A percentile compares a stretch with the other conserved stretches of the same genome.
Conservation (phyloP, 2,113 vertebrate genomes). For the Dipodomys spectabilis region DNA sequence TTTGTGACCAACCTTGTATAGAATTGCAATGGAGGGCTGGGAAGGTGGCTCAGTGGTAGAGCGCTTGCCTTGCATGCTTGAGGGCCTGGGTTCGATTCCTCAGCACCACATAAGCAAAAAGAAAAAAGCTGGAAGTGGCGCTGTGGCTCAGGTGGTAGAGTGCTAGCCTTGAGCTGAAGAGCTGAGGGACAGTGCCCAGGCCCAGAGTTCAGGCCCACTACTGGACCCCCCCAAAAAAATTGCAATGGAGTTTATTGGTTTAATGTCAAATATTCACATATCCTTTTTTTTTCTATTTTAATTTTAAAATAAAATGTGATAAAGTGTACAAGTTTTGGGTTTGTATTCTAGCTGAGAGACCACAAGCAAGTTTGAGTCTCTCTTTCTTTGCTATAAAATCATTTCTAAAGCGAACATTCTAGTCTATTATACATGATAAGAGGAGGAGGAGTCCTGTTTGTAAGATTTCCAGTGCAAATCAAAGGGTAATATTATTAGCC, state of each 20-base stretch:
- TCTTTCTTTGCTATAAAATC: not conserved
- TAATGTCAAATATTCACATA: not conserved
- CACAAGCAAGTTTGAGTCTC: not conserved
- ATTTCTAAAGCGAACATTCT: not conserved
- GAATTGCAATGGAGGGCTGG: too few relatives aligned
- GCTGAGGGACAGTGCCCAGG: too few relatives aligned
- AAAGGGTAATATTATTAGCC: not conserved
- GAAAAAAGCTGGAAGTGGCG: too few relatives aligned
- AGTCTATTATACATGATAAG: not conserved
- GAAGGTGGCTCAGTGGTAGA: too few relatives aligned
- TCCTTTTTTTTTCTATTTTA: not conserved
- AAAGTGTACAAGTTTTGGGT: not conserved
- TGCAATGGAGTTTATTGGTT: not conserved
- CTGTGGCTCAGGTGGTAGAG: too few relatives aligned
- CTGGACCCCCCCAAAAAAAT: not conserved
- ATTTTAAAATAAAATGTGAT: conserved; percentile 19
- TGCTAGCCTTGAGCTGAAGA: too few relatives aligned
- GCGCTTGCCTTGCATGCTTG: too few relatives aligned
- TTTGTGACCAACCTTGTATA: not conserved
- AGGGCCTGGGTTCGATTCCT: too few relatives aligned
- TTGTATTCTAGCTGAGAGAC: not conserved
- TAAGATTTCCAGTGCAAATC: not conserved
- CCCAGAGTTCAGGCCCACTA: too few relatives aligned
- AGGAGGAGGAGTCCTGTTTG: not conserved
- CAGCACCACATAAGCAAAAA: too few relatives aligned